These are phyloP conservation scores for Oncorhynchus tshawytscha DNA, from an alignment of 2,113 vertebrate genomes.

Conservation along the genomic window DNA sequence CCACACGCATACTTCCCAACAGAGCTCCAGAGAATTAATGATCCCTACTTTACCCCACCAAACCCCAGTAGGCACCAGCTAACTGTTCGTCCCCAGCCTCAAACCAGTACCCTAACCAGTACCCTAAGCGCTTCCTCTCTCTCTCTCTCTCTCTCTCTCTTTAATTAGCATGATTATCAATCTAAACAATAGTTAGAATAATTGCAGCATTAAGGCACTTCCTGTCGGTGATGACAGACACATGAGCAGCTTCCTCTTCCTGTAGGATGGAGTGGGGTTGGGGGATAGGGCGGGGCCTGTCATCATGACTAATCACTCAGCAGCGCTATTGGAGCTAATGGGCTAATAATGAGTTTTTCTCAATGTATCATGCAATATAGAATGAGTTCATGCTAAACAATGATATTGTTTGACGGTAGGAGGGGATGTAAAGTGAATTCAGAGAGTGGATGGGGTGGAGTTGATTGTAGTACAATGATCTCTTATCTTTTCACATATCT, in stretches of 20 bases:
- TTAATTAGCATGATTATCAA: conserved; percentile 76
- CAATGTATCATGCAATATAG: conserved; percentile 53
- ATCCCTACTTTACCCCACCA: conserved; percentile 9
- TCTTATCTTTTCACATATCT: conserved; percentile 50
- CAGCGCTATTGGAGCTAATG: conserved; percentile 51
- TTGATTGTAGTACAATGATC: conserved; percentile 20
- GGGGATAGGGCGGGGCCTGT: conserved; percentile 62
- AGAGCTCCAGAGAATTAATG: too few relatives aligned
- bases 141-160: conserved; percentile 48
- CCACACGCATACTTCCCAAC: conserved; percentile 36
- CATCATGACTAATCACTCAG: conserved; percentile 54
- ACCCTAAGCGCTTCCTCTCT: conserved; percentile 63
- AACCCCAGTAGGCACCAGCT: conserved; percentile 29
- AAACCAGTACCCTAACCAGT: conserved; percentile 58
- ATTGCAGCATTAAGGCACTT: conserved; percentile 77
- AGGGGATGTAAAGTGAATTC: conserved; percentile 8
- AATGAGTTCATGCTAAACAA: conserved; percentile 4
- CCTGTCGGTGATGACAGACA: conserved; percentile 70
- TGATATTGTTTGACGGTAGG: conserved; percentile 18
- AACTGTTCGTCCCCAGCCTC: conserved; percentile 24
- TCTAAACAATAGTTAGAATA: conserved; percentile 78
- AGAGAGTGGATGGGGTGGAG: conserved; percentile 25
- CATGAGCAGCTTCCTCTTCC: conserved; percentile 62
- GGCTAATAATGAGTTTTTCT: conserved; percentile 65
- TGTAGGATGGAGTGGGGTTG: conserved; percentile 54